Percentiles rank a stretch among this genome's conserved stretches.
These are phyloP conservation scores for Erynnis tages DNA, from an alignment of 2,888 invertebrate species.

Conservation along the genomic window DNA sequence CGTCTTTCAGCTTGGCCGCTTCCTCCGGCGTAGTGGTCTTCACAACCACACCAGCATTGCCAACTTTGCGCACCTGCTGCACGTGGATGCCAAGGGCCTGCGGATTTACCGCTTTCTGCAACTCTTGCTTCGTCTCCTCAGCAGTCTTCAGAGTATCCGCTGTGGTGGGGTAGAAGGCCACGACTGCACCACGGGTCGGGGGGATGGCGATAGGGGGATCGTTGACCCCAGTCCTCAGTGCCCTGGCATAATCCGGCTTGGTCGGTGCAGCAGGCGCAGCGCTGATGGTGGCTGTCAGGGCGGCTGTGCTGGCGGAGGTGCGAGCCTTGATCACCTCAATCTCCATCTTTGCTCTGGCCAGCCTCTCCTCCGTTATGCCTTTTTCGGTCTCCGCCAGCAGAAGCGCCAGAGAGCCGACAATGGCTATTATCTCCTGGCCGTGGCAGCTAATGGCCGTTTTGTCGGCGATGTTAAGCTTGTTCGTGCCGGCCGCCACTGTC, in stretches of 20 bases:
- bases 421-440: background rate
- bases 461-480: background rate
- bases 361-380: background rate
- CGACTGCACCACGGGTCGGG: background rate
- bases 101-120: background rate
- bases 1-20: background rate
- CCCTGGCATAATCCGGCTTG: background rate
- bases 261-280: background rate
- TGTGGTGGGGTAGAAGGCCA: background rate
- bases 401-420: background rate
- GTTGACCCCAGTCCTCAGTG: background rate
- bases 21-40: background rate
- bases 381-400: background rate
- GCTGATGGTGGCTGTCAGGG: background rate
- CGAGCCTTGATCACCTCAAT: background rate
- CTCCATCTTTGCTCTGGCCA: background rate
- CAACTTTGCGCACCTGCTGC: background rate
- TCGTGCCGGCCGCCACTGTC: background rate
- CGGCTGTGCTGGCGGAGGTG: background rate
- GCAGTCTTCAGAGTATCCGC: background rate
- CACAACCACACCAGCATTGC: slow-evolving; percentile 3
- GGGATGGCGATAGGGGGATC: background rate
- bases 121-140: background rate
- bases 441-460: background rate
- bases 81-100: background rate